These are phyloP conservation scores for Peribatodes rhomboidaria DNA, from an alignment of 2,888 invertebrate genomes.

Conservation along the genomic window DNA sequence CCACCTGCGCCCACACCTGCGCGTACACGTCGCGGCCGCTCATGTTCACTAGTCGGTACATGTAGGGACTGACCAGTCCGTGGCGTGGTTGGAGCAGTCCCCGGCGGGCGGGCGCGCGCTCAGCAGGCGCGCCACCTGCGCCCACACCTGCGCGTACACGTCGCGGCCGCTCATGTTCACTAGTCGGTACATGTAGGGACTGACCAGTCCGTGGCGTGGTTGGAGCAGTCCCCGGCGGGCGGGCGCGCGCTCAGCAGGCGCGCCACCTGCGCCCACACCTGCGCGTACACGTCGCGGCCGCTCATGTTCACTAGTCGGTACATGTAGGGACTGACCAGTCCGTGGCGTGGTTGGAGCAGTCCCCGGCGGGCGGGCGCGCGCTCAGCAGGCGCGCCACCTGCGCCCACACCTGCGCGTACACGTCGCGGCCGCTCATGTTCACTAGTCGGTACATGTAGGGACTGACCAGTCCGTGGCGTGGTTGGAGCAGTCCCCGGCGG, in stretches of 20 bases:
- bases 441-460: too few relatives aligned
- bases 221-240: slow-evolving; percentile 88
- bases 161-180: slow-evolving; percentile 91
- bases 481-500: slow-evolving; percentile 88
- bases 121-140: slow-evolving; percentile 92
- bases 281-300: slow-evolving; percentile 92
- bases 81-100: slow-evolving; percentile 92
- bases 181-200: too few relatives aligned
- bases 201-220: slow-evolving; percentile 96
- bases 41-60: too few relatives aligned
- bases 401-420: slow-evolving; percentile 94
- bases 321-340: too few relatives aligned
- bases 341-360: slow-evolving; percentile 93
- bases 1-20: slow-evolving; percentile 94
- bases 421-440: slow-evolving; percentile 90
- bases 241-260: slow-evolving; percentile 93
- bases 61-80: too few relatives aligned
- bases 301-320: too few relatives aligned
- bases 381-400: slow-evolving; percentile 93
- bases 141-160: slow-evolving; percentile 94
- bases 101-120: slow-evolving; percentile 91
- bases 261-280: slow-evolving; percentile 94
- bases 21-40: slow-evolving; percentile 93
- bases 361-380: slow-evolving; percentile 90
- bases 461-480: slow-evolving; percentile 97